Evolutionary conservation across 2,113 vertebrate species (phyloP).

Genomic region (Strix uralensis): DNA sequence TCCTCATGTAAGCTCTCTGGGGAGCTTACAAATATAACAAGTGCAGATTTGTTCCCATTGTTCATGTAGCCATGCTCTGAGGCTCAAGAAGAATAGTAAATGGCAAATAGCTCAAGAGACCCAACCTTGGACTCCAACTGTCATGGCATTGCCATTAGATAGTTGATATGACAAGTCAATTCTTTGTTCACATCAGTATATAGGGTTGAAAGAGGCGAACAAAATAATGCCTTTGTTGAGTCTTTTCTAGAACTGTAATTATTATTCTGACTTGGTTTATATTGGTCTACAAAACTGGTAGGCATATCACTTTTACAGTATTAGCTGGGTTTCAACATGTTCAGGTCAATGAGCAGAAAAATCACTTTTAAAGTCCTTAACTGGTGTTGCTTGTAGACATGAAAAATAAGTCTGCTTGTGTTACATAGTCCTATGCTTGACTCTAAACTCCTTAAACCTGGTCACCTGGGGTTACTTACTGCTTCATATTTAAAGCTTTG

Average conservation of each 20-base stretch:
- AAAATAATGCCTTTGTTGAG: not conserved
- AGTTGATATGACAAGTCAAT: not conserved
- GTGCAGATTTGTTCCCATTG: not conserved
- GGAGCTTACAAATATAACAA: not conserved
- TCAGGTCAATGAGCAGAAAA: not conserved
- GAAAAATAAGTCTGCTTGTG: not conserved
- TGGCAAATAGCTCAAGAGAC: not conserved
- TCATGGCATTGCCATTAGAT: not conserved
- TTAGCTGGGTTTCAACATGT: not conserved
- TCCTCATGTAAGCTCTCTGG: not conserved
- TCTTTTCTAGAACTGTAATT: not conserved
- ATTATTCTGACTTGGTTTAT: not conserved
- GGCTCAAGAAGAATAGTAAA: not conserved
- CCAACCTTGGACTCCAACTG: not conserved
- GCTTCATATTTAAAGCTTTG: not conserved
- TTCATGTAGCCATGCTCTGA: not conserved
- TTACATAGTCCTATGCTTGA: not conserved
- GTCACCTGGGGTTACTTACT: not conserved
- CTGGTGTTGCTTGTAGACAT: not conserved
- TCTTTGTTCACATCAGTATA: not conserved
- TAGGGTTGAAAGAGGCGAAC: not conserved
- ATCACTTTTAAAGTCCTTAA: not conserved
- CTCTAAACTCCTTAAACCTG: not conserved
- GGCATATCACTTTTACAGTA: not conserved
- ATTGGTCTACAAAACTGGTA: not conserved